Evolutionary conservation across 1,140 invertebrate genomes (phyloP).

Genomic region (Drosophila sp.): DNA sequence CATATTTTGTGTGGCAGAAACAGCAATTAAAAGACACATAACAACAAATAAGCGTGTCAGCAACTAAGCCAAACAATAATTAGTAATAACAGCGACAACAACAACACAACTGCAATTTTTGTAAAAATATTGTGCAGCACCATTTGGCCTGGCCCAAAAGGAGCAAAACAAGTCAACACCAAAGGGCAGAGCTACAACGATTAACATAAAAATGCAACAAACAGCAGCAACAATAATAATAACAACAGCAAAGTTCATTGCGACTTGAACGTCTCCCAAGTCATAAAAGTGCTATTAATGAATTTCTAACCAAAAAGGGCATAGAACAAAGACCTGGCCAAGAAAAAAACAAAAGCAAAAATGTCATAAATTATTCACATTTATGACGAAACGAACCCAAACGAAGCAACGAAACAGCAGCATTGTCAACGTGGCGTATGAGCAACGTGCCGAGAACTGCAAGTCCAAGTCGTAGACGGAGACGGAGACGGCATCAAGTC

Average conservation of each 20-base stretch:
- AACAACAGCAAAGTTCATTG: not conserved
- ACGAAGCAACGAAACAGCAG: slow-evolving; percentile 18
- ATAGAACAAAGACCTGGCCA: slow-evolving; percentile 42
- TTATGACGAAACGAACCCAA: slow-evolving; percentile 60
- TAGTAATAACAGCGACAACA: slow-evolving; percentile 64
- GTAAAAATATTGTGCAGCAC: slow-evolving; percentile 27
- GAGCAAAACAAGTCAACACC: slow-evolving; percentile 15
- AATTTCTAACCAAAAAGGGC: slow-evolving; percentile 73
- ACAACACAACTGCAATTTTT: slow-evolving; percentile 46
- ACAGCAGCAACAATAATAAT: slow-evolving; percentile 24
- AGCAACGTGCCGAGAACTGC: slow-evolving; percentile 14
- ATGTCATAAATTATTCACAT: slow-evolving; percentile 83
- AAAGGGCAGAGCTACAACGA: slow-evolving; percentile 57
- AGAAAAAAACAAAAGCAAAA: slow-evolving; percentile 49
- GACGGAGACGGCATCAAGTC: slow-evolving; percentile 15
- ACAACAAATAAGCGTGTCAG: slow-evolving; percentile 82
- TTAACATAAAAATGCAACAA: slow-evolving; percentile 83
- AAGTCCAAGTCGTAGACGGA: slow-evolving; percentile 2
- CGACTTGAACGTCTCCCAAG: slow-evolving; percentile 54
- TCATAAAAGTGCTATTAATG: slow-evolving; percentile 83
- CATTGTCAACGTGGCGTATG: slow-evolving; percentile 41
- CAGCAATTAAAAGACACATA: slow-evolving; percentile 83
- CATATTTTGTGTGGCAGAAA: slow-evolving; percentile 69
- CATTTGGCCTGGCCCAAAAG: slow-evolving; percentile 1
- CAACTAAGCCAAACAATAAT: slow-evolving; percentile 78